A percentile compares a stretch with the other conserved stretches of the same genome.
These are phyloP conservation scores for Eurytemora carolleeae DNA, from an alignment of 1,140 invertebrate species.

Conservation along the genomic window DNA sequence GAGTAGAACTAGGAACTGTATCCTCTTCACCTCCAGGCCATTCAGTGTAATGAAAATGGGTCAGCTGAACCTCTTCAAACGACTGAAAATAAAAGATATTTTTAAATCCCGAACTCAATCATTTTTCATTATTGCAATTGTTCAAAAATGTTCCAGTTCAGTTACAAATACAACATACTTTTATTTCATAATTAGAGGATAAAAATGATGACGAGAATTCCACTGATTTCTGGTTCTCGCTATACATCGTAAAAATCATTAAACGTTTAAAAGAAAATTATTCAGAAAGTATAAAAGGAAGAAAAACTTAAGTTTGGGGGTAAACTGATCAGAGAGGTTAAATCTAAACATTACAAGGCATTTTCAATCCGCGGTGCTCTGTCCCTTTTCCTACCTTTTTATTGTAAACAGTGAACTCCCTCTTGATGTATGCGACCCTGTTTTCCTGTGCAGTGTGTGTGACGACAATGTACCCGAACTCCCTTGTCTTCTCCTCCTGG, in stretches of 20 bases:
- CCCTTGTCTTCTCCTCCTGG: neutral
- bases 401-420: slow-evolving; percentile 59
- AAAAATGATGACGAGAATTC: too few relatives aligned
- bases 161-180: too few relatives aligned
- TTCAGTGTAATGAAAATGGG: slow-evolving; percentile 67
- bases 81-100: slow-evolving; percentile 28
- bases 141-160: too few relatives aligned
- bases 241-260: too few relatives aligned
- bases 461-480: slow-evolving; percentile 60
- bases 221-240: too few relatives aligned
- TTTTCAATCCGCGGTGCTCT: too few relatives aligned
- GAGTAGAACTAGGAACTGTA: slow-evolving; percentile 53
- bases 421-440: slow-evolving; percentile 59
- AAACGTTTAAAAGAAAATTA: too few relatives aligned
- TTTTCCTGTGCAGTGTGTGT: slow-evolving; percentile 67
- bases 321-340: too few relatives aligned
- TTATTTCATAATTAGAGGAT: too few relatives aligned
- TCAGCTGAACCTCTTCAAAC: slow-evolving; percentile 46
- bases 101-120: neutral
- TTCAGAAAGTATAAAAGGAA: too few relatives aligned
- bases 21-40: slow-evolving; percentile 59
- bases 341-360: too few relatives aligned
- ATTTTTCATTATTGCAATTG: neutral
- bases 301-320: too few relatives aligned
- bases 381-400: slow-evolving; percentile 47